These are phyloP conservation scores for Drosophila prosaltans DNA, from an alignment of 1,140 invertebrate genomes.

Conservation along the genomic window DNA sequence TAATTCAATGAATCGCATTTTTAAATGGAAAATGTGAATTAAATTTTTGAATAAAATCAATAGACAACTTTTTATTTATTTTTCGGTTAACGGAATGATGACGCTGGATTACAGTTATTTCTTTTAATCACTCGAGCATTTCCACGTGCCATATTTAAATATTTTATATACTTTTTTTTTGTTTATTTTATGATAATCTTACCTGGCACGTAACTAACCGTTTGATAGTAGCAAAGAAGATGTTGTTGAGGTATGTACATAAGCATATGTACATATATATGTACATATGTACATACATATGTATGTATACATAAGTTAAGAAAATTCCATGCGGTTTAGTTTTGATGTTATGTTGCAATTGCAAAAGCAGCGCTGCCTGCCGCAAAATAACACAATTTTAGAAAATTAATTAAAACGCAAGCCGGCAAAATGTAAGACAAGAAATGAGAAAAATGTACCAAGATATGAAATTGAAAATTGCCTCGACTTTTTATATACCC, in stretches of 20 bases:
- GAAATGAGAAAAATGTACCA: conserved; percentile 10
- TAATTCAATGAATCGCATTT: too few relatives aligned
- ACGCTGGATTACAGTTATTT: not conserved
- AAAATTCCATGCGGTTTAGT: conserved; percentile 40
- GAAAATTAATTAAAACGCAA: conserved; percentile 73
- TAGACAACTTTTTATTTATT: too few relatives aligned
- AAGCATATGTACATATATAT: too few relatives aligned
- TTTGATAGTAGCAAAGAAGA: conserved; percentile 3
- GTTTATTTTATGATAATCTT: conserved; percentile 19
- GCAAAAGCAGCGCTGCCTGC: conserved; percentile 48
- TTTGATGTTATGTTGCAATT: conserved; percentile 52
- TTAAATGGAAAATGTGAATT: too few relatives aligned
- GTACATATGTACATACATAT: too few relatives aligned
- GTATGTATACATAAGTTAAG: not conserved
- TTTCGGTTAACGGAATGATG: not conserved
- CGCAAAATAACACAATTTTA: conserved; percentile 59
- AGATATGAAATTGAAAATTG: too few relatives aligned
- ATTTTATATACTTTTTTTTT: not conserved
- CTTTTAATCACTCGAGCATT: not conserved
- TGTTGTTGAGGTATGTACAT: not conserved
- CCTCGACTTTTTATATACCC: too few relatives aligned
- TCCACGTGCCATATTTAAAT: conserved; percentile 9
- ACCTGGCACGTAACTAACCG: conserved; percentile 50
- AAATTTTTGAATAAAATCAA: too few relatives aligned
- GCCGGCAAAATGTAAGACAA: conserved; percentile 39